These are phyloP conservation scores for Gymnogyps californianus DNA, from an alignment of 2,113 vertebrate species.

Conservation along the genomic window DNA sequence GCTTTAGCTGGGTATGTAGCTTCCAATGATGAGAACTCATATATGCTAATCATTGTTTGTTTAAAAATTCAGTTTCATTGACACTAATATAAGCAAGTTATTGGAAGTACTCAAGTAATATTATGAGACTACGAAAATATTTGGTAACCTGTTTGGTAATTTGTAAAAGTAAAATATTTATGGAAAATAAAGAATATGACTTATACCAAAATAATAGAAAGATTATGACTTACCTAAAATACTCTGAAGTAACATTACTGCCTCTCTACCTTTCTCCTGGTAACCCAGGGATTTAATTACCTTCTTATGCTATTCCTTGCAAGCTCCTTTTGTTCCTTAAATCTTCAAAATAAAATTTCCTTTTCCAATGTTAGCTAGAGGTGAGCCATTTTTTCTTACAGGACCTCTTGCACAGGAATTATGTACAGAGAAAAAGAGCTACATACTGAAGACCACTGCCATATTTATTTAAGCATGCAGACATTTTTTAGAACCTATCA, in stretches of 20 bases:
- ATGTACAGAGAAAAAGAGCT: neutral
- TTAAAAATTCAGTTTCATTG: neutral
- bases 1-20: neutral
- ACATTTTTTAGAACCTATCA: neutral
- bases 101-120: neutral
- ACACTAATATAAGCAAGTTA: neutral
- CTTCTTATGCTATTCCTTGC: neutral
- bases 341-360: neutral
- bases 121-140: neutral
- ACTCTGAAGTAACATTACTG: neutral
- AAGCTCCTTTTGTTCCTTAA: neutral
- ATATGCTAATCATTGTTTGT: neutral
- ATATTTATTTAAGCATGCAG: neutral
- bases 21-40: neutral
- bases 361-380: neutral
- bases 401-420: neutral
- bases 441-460: neutral
- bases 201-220: neutral
- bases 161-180: neutral
- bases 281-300: neutral
- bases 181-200: neutral
- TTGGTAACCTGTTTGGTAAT: neutral
- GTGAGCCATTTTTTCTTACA: neutral
- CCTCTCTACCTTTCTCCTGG: neutral
- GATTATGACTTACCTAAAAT: neutral